phyloP scores from a whole-genome alignment of 1,140 invertebrate species.

The Lepidotrigona ventralis region DNA sequence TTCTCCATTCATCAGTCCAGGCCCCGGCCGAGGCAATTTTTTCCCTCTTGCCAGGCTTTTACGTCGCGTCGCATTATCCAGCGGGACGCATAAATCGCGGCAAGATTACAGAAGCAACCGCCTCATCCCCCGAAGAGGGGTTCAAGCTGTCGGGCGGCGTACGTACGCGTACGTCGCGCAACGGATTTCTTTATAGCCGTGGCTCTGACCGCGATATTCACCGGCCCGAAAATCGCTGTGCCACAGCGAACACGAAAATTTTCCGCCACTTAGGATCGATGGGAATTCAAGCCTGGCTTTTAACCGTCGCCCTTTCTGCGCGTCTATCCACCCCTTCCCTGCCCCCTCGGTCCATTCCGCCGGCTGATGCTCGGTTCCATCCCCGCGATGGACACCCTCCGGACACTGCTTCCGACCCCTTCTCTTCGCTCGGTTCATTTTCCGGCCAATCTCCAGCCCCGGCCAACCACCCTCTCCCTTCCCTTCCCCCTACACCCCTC shows the following conservation, averaged over 20 bases:
- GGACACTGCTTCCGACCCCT: conserved; percentile 17
- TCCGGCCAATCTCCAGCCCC: conserved; percentile 51
- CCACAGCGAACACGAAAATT: conserved; percentile 48
- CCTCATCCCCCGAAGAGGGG: too few species aligned
- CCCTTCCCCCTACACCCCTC: too few species aligned
- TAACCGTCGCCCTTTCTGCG: conserved; percentile 43
- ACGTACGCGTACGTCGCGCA: background rate
- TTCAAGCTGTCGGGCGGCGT: background rate
- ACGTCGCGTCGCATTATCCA: background rate
- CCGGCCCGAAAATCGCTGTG: conserved; percentile 35
- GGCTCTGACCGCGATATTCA: conserved; percentile 36
- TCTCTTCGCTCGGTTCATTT: conserved; percentile 19
- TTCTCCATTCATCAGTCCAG: background rate
- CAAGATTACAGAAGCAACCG: conserved; percentile 28
- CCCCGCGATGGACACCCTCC: conserved; percentile 8
- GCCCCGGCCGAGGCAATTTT: background rate
- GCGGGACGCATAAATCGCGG: conserved; percentile 17
- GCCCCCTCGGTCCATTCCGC: conserved; percentile 1
- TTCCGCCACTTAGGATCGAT: conserved; percentile 55
- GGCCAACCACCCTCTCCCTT: background rate
- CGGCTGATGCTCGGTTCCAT: background rate
- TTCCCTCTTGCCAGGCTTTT: background rate
- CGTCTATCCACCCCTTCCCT: background rate
- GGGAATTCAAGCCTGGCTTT: conserved; percentile 52
- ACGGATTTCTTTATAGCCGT: conserved; percentile 34